Conservation (phyloP, 1,140 invertebrate species). For the Drosophila kanapiae region DNA sequence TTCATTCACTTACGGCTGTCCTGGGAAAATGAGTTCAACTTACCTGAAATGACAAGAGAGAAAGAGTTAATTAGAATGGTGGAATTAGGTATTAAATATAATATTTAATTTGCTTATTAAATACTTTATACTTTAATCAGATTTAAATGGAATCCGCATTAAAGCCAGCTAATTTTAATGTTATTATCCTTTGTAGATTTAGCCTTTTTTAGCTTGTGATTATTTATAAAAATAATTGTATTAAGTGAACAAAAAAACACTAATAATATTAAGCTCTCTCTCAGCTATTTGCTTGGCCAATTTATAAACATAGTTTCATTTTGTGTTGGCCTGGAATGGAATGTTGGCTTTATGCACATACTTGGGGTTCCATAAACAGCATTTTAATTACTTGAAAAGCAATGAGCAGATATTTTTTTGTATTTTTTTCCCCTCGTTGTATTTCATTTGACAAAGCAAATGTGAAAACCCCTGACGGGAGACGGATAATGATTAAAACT, state of each 20-base stretch:
- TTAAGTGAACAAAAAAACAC: neutral
- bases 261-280: neutral
- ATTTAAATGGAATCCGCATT: neutral
- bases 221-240: neutral
- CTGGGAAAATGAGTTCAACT: neutral
- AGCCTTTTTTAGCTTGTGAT: neutral
- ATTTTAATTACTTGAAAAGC: constrained; percentile 25
- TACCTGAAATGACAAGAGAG: constrained; percentile 26
- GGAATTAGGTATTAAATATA: neutral
- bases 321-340: neutral
- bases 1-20: constrained; percentile 18
- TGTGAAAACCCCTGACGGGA: constrained; percentile 7
- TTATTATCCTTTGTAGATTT: no score
- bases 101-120: neutral
- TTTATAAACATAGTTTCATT: constrained; percentile 6
- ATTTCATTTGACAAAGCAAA: constrained; percentile 12
- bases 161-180: neutral
- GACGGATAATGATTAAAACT: constrained; percentile 70
- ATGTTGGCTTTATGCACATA: neutral
- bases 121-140: neutral
- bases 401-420: constrained; percentile 7
- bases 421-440: neutral
- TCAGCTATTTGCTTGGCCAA: no score
- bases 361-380: neutral
- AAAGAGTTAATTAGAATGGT: neutral